Evolutionary conservation across 2,888 invertebrate species (phyloP), one percentile per base, ranked within the genome.

Genomic region (Dryadula phaetusa): DNA sequence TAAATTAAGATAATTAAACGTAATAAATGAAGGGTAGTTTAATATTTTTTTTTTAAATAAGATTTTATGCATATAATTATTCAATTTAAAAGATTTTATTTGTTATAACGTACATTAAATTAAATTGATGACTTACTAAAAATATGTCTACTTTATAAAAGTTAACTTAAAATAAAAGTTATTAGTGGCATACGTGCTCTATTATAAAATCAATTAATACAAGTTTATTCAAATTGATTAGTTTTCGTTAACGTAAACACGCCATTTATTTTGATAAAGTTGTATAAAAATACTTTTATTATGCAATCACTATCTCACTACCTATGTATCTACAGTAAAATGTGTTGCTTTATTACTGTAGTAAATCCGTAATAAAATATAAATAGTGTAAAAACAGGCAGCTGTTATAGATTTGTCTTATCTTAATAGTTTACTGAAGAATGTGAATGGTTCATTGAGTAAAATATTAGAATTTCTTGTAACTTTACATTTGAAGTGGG

Each of bases 241-340:
- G 4, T 32, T 47, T 46, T 56, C 54, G 22, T 56, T 40, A 22
- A 56, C 54, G 37, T 56, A 56, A 56, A 37, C 54, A 56, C 2
- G 37, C 20, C 54, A 22, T 56, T 56, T 37, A 37, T 56, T 22
- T 56, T 14, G 54, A 56, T 56, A 56, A 54, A 54, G 54, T 22
- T 4, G 22, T 5, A 22, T 56, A 22, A 37, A 37, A 56, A 40
- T 40, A 40, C 7, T 56, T 56, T 56, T 37, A 56, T 56, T 56
- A 56, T 40, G n/a, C 37, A 22, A 56, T n/a, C 22, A 56, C n/a
- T 56, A n/a, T 56, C 37, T 22, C 6, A 28, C 1, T 18, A 53
- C 0, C 14, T 34, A 20, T 37, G n/a, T 22, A 37, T 20, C 37
- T 22, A 56, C 37, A 37, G 18, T 22, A 20, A 54, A 34, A 54